Percentiles rank a stretch among this genome's conserved stretches.
phyloP scores from a whole-genome alignment of 1,140 invertebrate species.

The Nephotettix cincticeps region DNA sequence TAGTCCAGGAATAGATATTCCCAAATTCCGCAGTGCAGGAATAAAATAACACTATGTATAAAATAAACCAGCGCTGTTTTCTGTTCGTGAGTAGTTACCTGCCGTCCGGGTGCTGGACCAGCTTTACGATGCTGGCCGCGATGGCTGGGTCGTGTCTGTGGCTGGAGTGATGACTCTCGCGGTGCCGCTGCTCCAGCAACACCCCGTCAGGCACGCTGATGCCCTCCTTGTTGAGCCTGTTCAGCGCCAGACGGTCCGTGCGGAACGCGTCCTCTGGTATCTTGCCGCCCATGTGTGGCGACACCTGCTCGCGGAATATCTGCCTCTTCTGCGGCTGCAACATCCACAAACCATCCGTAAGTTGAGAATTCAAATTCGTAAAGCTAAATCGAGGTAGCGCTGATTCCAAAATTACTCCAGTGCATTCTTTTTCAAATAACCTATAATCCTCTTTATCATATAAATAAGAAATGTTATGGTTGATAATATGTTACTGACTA shows the following conservation, averaged over 20 bases:
- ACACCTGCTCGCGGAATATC: constrained; percentile 62
- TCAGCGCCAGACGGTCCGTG: constrained; percentile 58
- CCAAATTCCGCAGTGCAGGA: no score
- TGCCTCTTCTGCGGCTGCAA: constrained; percentile 54
- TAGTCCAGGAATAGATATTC: no score
- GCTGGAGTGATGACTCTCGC: constrained; percentile 44
- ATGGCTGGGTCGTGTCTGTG: constrained; percentile 41
- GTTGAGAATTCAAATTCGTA: no score
- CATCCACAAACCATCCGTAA: no score
- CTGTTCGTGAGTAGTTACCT: no score
- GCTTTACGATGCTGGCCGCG: constrained; percentile 34
- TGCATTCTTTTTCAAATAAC: no score
- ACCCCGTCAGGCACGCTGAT: constrained; percentile 61
- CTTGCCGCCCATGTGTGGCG: constrained; percentile 61
- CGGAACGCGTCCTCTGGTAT: constrained; percentile 64
- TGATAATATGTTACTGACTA: no score
- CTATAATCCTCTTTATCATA: no score
- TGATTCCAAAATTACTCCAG: not conserved
- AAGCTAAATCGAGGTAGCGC: constrained; percentile 36
- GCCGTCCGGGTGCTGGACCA: constrained; percentile 38
- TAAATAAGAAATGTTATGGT: no score
- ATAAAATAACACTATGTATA: no score
- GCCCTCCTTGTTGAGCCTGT: constrained; percentile 62
- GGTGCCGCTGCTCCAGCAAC: constrained; percentile 50
- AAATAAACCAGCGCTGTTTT: no score